phyloP scores from a whole-genome alignment of 35 echinoderm and acorn worm genomes.

The Stichopus chloronotus region DNA sequence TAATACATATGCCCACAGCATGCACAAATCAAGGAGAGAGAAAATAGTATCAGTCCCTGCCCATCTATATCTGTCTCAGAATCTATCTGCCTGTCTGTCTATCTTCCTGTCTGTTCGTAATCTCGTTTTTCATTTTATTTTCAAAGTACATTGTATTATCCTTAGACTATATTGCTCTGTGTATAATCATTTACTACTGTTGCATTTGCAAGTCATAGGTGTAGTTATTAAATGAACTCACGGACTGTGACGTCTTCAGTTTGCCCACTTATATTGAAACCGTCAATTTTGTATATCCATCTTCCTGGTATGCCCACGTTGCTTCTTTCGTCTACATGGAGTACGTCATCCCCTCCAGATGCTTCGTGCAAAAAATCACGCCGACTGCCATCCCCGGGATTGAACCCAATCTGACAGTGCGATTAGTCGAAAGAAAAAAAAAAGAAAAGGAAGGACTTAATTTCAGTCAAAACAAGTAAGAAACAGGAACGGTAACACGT shows the following conservation, averaged over 20 bases:
- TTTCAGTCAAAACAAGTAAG: neutral
- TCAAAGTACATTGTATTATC: too few relatives aligned
- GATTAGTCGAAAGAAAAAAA: neutral
- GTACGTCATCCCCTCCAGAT: conserved; percentile 56
- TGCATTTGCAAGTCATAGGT: too few relatives aligned
- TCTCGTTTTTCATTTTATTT: too few relatives aligned
- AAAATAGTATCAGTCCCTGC: too few relatives aligned
- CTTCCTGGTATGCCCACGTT: conserved; percentile 70
- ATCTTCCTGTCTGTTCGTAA: too few relatives aligned
- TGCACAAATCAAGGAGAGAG: too few relatives aligned
- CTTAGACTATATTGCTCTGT: too few relatives aligned
- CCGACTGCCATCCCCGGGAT: conserved; percentile 55
- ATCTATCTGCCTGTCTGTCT: too few relatives aligned
- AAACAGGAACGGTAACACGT: too few relatives aligned
- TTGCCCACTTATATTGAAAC: neutral
- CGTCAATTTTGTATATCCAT: conserved; percentile 67
- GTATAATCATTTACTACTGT: too few relatives aligned
- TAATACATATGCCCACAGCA: too few relatives aligned
- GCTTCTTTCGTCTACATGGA: conserved; percentile 62
- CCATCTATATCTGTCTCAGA: too few relatives aligned
- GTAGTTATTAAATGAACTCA: neutral
- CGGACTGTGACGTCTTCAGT: neutral
- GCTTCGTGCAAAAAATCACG: conserved; percentile 17
- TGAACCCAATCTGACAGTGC: conserved; percentile 69
- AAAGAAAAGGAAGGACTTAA: neutral